Conservation (phyloP, 2,113 vertebrate genomes). For the Pogonocichla stellata region DNA sequence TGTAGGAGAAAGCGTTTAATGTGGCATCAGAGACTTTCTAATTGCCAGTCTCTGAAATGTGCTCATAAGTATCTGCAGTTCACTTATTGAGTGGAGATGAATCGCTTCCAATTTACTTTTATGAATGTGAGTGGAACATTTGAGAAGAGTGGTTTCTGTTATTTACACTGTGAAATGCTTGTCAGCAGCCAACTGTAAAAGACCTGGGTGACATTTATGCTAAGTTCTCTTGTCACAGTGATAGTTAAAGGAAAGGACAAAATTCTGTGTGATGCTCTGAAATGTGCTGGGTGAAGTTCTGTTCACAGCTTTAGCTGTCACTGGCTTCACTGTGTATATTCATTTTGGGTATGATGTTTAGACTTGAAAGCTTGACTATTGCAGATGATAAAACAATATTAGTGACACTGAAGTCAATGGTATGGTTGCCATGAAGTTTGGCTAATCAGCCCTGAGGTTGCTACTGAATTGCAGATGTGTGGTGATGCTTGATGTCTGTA, state of each 20-base stretch:
- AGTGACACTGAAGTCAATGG: neutral
- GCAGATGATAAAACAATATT: no score
- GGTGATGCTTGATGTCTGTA: neutral
- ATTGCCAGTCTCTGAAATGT: neutral
- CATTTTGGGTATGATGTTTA: neutral
- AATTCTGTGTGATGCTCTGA: neutral
- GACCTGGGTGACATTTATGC: neutral
- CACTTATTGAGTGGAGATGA: slow-evolving; percentile 10
- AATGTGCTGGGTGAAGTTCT: neutral
- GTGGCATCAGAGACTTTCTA: neutral
- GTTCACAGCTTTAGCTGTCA: neutral
- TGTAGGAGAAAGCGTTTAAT: neutral
- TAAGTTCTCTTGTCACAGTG: neutral
- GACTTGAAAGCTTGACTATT: neutral
- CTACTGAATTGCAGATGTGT: neutral
- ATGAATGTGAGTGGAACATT: slow-evolving; percentile 1
- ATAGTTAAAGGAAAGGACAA: neutral
- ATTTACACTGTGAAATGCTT: neutral
- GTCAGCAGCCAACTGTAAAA: slow-evolving; percentile 12
- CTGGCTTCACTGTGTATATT: neutral
- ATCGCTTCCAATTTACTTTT: slow-evolving; percentile 17
- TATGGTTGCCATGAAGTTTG: neutral
- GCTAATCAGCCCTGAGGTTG: neutral
- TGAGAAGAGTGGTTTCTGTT: slow-evolving; percentile 17
- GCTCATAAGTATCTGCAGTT: slow-evolving; percentile 17